Base-by-base conservation (phyloP, 2,888 invertebrate genomes). In the Lamellibrachia satsuma region DNA sequence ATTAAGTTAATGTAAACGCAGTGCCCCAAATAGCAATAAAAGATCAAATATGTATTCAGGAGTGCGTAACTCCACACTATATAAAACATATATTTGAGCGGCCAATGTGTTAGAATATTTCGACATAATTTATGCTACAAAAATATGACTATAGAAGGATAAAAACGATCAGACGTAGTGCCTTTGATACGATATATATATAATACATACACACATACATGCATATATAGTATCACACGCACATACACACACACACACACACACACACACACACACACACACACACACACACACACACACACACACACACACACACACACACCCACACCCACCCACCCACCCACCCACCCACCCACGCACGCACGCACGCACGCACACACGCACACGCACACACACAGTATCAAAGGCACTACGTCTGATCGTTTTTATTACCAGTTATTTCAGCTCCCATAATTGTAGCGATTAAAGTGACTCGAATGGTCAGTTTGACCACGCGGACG, bases 401-500 rank as follows among this genome's bases (percentile, higher is more conserved):
- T 22, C 75, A 6, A 22, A 15, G 15, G 22, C 75, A 75, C 11
- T 15, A 75, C 75, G 15, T 75, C 39, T 39, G 39, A 39, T 39
- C 39, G 39, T 39, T 39, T 39, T 39, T 39, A 39, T 39, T 39
- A 39, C 39, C 39, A 39, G 75, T 75, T 75, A 75, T 75, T 75
- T 75, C 75, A 75, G 75, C 75, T 75, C 75, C 22, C 75, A 75
- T 75, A 75, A 75, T 75, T 75, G 75, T 15, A 15, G 6, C 22
- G 75, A 75, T 75, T 75, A 75, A 39, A 39, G 75, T 75, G 75
- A 6, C 75, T 22, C 22, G 22, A 75, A 75, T 75, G 75, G 75
- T 75, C 75, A 75, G 75, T 75, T 75, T 75, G 75, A 75, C 75
- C 75, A 75, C 15, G 75, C 75, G 15, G 75, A n/a, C 75, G 75